Percentiles rank a stretch among this genome's conserved stretches.
These are phyloP conservation scores for Haliclona indistincta DNA, from an alignment of 37 sponge, comb jelly and placozoan genomes.

Conservation along the genomic window DNA sequence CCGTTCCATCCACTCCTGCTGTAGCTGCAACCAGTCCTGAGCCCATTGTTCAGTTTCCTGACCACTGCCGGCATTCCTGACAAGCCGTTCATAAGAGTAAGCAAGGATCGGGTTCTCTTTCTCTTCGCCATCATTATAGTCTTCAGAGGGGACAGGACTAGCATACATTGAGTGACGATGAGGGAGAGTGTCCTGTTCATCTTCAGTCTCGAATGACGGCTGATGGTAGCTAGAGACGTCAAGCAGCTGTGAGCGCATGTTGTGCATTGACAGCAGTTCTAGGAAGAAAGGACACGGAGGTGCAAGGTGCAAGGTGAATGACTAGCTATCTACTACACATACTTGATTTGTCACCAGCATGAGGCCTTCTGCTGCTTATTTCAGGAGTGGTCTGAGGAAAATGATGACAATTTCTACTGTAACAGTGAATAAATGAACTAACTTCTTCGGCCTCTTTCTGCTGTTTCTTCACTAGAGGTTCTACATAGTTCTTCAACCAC, in stretches of 20 bases:
- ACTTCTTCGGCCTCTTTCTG: not conserved
- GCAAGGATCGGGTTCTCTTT: conserved; percentile 5
- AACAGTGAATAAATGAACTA: not conserved
- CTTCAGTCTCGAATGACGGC: too few species aligned
- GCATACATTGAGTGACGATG: not conserved
- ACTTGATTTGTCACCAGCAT: too few species aligned
- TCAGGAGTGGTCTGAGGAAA: too few species aligned
- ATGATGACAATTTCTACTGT: too few species aligned
- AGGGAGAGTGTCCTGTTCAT: not conserved
- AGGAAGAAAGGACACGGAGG: not conserved
- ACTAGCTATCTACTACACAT: too few species aligned
- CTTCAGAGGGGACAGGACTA: not conserved
- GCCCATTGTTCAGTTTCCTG: conserved; percentile 14
- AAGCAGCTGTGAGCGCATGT: conserved; percentile 2
- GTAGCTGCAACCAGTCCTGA: conserved; percentile 57
- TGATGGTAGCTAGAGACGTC: too few species aligned
- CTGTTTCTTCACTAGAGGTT: conserved; percentile 28
- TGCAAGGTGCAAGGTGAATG: too few species aligned
- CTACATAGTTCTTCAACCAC: conserved; percentile 67
- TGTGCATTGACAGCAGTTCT: conserved; percentile 2
- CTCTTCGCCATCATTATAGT: not conserved
- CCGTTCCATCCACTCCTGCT: conserved; percentile 43
- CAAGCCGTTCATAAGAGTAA: conserved; percentile 23
- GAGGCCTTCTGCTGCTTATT: too few species aligned
- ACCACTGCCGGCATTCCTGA: not conserved